Percentiles rank a stretch among this genome's conserved stretches.
Conservation (phyloP, 2,888 invertebrate genomes). For the Heliconius erato region DNA sequence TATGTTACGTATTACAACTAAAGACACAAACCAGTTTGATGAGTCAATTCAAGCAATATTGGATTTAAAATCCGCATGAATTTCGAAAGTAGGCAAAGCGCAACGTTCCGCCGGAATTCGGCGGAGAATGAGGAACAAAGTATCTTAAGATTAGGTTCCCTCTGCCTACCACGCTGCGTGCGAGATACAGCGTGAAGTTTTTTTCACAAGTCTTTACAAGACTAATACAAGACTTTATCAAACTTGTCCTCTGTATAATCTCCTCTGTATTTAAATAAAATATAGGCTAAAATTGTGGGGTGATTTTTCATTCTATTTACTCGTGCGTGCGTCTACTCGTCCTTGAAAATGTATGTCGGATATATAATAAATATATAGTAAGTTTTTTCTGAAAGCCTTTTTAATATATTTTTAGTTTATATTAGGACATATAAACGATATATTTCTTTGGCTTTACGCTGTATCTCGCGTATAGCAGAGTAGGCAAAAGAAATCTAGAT, state of each 20-base stretch:
- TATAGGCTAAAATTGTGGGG: neutral
- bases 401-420: neutral
- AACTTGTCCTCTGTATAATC: neutral
- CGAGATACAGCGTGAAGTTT: no score
- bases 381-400: neutral
- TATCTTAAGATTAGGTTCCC: no score
- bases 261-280: neutral
- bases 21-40: no score
- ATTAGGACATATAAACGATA: neutral
- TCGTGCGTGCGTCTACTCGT: neutral
- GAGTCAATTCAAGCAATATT: neutral
- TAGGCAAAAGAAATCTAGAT: no score
- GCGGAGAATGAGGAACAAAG: no score
- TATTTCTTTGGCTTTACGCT: no score
- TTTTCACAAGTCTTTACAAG: no score
- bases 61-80: neutral
- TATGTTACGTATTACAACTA: no score
- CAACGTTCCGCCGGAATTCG: no score
- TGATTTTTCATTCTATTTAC: neutral
- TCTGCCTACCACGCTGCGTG: no score
- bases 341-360: neutral
- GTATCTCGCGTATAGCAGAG: no score
- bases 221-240: neutral
- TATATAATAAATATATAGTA: neutral
- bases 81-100: neutral